These are phyloP conservation scores for Meloe dianella DNA, from an alignment of 2,888 invertebrate genomes.

Conservation along the genomic window DNA sequence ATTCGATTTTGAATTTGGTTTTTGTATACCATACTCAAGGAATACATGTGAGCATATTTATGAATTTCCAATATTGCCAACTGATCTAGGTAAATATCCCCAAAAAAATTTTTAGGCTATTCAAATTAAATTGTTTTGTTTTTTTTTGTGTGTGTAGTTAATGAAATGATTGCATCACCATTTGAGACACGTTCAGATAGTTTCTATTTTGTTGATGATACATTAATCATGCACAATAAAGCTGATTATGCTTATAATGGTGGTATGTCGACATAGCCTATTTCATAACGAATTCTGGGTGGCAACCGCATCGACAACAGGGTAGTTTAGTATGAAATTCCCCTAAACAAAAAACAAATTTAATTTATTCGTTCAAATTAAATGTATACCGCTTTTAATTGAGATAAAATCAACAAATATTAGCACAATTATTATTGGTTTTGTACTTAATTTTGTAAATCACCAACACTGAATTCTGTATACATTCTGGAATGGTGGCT, in stretches of 20 bases:
- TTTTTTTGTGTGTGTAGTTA: slow-evolving; percentile 85
- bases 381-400: no score
- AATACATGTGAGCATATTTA: slow-evolving; percentile 99
- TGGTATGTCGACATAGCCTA: slow-evolving; percentile 60
- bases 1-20: slow-evolving; percentile 99
- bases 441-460: neutral
- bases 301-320: neutral
- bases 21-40: slow-evolving; percentile 96
- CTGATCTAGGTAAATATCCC: slow-evolving; percentile 79
- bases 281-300: neutral
- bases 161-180: slow-evolving; percentile 95
- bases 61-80: slow-evolving; percentile 90
- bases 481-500: no score
- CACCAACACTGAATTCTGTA: neutral
- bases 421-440: neutral
- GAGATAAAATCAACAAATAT: neutral
- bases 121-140: no score
- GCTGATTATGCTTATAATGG: slow-evolving; percentile 98
- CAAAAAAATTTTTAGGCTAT: no score
- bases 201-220: slow-evolving; percentile 98
- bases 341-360: no score
- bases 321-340: neutral
- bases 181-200: slow-evolving; percentile 98
- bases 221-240: slow-evolving; percentile 98
- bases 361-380: no score